Evolutionary conservation across 1,140 invertebrate genomes (phyloP), one percentile per base, ranked within the genome.

Genomic region (Pachypsylla venusta): DNA sequence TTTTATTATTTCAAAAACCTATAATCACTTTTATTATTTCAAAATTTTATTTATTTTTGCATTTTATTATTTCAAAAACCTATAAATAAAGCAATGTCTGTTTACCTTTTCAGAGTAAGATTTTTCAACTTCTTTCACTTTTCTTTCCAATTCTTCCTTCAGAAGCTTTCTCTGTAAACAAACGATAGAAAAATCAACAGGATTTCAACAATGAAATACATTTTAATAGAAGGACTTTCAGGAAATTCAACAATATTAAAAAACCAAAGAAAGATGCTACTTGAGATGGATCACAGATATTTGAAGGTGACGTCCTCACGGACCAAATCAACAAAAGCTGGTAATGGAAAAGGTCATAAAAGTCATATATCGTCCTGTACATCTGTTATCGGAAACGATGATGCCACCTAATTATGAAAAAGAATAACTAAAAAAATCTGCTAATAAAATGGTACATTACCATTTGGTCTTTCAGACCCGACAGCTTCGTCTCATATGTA

Each of bases 51-150:
- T 35, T 35, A 12, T 35, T 16, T 12, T 10, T 35, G 30, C 30
- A 16, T 35, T 10, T 35, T 12, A 35, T 12, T 35, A 35, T 35
- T 35, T 35, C 30, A 35, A 35, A n/a, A n/a, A n/a, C n/a, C 16
- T 35, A 16, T 35, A 35, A 12, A 35, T 35, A 16, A 35, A 35
- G 16, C 16, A 35, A 12, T 35, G 10, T 35, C 30, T 35, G 10
- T 35, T 35, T 35, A 48, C 42, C 42, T 48, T 48, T n/a, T 48
- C 42, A 19, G 16, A 19, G 42, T 19, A 48, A 48, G 42, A 48
- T 48, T 48, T 48, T n/a, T 48, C 42, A 10, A 48, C 22, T 48
- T 19, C 42, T 48, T 48, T 48, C 7, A n/a, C 22, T 19, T 22
- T 48, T 22, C 22, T 48, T n/a, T 48, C 42, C 4, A 48, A n/a